Percentiles rank a stretch among this genome's conserved stretches.
phyloP scores from a whole-genome alignment of 1,140 invertebrate genomes.

The Drosophila lini region DNA sequence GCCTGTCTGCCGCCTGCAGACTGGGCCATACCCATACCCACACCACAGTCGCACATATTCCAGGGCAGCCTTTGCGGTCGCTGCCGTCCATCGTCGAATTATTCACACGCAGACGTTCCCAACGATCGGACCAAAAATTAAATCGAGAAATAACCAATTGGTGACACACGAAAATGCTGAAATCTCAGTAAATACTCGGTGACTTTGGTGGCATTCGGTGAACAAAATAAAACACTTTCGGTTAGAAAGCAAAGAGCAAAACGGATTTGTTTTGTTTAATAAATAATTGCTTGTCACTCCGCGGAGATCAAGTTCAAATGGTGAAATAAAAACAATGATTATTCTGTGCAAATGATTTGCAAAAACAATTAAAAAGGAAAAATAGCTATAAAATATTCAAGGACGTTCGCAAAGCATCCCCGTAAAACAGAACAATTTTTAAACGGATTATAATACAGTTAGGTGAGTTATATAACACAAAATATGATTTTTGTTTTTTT shows the following conservation, averaged over 20 bases:
- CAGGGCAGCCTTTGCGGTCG: slow-evolving; percentile 69
- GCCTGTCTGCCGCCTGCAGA: slow-evolving; percentile 49
- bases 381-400: slow-evolving; percentile 16
- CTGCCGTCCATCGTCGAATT: slow-evolving; percentile 57
- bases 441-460: slow-evolving; percentile 7
- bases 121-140: slow-evolving; percentile 54
- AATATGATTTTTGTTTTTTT: not conserved
- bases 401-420: slow-evolving; percentile 9
- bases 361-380: slow-evolving; percentile 30
- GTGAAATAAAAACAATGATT: slow-evolving; percentile 65
- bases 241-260: slow-evolving; percentile 6
- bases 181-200: slow-evolving; percentile 5
- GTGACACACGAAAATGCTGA: slow-evolving; percentile 36
- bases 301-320: slow-evolving; percentile 58
- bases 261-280: slow-evolving; percentile 30
- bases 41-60: slow-evolving; percentile 24
- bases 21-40: slow-evolving; percentile 50
- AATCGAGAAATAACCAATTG: slow-evolving; percentile 13
- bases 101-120: slow-evolving; percentile 74
- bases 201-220: not conserved
- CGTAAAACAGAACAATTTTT: not conserved
- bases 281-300: slow-evolving; percentile 32
- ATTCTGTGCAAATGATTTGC: slow-evolving; percentile 55
- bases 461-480: slow-evolving; percentile 60
- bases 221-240: slow-evolving; percentile 5